Evolutionary conservation across 2,797 vertebrate genomes (phyloP), one percentile per base, ranked within the genome.

Genomic region (Acropternis orthonyx): DNA sequence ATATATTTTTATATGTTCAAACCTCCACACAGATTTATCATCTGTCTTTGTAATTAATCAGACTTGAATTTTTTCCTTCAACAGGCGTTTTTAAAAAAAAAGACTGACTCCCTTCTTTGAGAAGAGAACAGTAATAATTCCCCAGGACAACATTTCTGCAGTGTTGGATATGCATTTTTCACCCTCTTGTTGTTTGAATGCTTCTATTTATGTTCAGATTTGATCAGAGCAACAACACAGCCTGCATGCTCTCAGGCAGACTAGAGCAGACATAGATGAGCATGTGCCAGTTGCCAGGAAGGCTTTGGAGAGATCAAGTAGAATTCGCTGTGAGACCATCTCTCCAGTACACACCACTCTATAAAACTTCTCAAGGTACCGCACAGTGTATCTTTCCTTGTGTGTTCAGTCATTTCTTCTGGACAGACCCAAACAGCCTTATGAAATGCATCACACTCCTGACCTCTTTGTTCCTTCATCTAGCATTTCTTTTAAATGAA

Each of bases 261-360:
- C 18, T 27, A 39, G 23, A 66, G 22, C 71, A 73, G 43, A 36
- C 5, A 2, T 1, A 56, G 55, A 63, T 1, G 5, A 90, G 22
- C 4, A 0, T 1, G 4, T 74, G 19, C 7, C 27, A 14, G 5
- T 55, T 1, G 0, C 17, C 2, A 5, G 28, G 34, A 85, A 85
- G 44, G 30, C 12, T 85, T 76, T 7, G 2, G 43, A 61, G 19
- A 23, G 3, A 48, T 80, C 26, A 36, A 56, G 28, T 4, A 5
- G 2, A 52, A 80, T 71, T 67, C 80, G 17, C 13, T 52, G 16
- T 37, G 37, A 74, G 34, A 56, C 2, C 34, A 28, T 27, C 19
- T 74, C 56, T 39, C 12, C 34, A 54, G 41, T 21, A 61, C 27
- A 14, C 18, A 22, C 6, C 10, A 16, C 23, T 67, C 49, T 10